Evolutionary conservation across 1,140 invertebrate species (phyloP).

Genomic region (Hylaeus anthracinus): DNA sequence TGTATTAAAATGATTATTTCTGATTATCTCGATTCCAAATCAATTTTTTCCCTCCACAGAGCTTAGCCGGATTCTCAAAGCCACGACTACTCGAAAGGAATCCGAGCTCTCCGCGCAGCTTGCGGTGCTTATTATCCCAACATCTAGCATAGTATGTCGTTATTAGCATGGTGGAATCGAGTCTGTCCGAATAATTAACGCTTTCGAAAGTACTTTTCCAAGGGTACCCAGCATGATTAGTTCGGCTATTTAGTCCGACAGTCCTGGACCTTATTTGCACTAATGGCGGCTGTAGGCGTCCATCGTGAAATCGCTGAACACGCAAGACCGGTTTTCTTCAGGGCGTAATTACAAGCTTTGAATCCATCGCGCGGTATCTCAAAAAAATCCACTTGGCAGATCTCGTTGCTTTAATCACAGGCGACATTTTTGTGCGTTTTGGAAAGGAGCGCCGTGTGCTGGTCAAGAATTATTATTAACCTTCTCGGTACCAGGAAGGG

Average conservation of each 20-base stretch:
- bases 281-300: constrained; percentile 60
- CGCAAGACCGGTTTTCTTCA: constrained; percentile 59
- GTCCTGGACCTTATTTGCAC: constrained; percentile 58
- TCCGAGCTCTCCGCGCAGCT: background rate
- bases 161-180: background rate
- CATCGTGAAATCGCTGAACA: constrained; percentile 57
- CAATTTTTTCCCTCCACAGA: no score
- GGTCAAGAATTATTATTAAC: background rate
- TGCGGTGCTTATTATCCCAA: background rate
- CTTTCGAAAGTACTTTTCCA: constrained; percentile 21
- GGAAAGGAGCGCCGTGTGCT: background rate
- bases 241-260: constrained; percentile 36
- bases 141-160: no score
- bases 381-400: constrained; percentile 48
- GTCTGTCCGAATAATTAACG: constrained; percentile 34
- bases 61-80: no score
- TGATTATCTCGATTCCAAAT: no score
- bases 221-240: constrained; percentile 40
- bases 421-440: constrained; percentile 42
- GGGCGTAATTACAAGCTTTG: constrained; percentile 63
- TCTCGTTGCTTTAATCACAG: constrained; percentile 36
- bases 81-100: no score
- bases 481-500: background rate
- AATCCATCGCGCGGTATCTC: constrained; percentile 52
- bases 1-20: no score